Conservation (phyloP, 2,888 invertebrate genomes). For the Arrhopalites spinosus region DNA sequence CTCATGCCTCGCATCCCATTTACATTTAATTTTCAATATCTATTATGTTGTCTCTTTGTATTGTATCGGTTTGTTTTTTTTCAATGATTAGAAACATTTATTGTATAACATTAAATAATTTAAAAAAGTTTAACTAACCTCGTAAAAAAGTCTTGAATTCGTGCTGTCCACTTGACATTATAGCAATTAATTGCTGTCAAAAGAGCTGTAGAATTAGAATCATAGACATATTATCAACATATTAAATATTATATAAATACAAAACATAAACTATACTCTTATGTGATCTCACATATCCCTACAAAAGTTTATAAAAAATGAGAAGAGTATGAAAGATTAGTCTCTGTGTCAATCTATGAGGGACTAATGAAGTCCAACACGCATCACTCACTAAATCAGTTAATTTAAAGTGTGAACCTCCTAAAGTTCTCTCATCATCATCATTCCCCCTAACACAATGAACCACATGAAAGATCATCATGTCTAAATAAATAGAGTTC, state of each 20-base stretch:
- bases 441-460: slow-evolving; percentile 28
- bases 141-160: slow-evolving; percentile 91
- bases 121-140: too few species aligned
- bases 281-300: too few species aligned
- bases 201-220: slow-evolving; percentile 65
- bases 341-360: too few species aligned
- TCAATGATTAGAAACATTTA: too few species aligned
- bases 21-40: too few species aligned
- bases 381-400: slow-evolving; percentile 25
- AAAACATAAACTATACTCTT: background rate
- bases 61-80: too few species aligned
- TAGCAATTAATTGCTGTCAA: slow-evolving; percentile 92
- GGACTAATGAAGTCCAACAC: slow-evolving; percentile 27
- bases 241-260: background rate
- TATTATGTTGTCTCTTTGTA: too few species aligned
- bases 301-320: too few species aligned
- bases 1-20: too few species aligned
- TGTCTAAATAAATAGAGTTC: slow-evolving; percentile 13
- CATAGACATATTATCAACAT: slow-evolving; percentile 18
- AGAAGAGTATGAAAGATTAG: too few species aligned
- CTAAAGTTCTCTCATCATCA: slow-evolving; percentile 29
- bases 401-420: slow-evolving; percentile 33
- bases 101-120: too few species aligned
- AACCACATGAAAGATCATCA: background rate
- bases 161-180: slow-evolving; percentile 93